phyloP scores from a whole-genome alignment of 2,797 vertebrate genomes.

The Chelidonichthys spinosus region DNA sequence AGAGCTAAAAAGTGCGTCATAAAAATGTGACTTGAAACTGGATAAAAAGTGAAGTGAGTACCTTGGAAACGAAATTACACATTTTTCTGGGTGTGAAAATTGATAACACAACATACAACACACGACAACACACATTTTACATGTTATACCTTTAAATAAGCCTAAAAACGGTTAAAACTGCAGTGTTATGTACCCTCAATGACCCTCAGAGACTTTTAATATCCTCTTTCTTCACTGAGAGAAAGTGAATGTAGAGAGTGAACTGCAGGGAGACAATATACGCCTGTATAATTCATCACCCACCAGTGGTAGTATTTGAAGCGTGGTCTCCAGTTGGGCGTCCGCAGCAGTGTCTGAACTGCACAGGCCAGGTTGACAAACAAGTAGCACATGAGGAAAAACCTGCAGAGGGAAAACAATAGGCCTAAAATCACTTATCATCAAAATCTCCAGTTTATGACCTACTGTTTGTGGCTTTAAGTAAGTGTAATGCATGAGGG shows the following conservation, averaged over 20 bases:
- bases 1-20: not conserved
- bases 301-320: slow-evolving; percentile 96
- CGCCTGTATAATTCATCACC: slow-evolving; percentile 19
- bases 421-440: not conserved
- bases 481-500: slow-evolving; percentile 3
- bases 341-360: slow-evolving; percentile 92
- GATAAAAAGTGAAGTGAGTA: not conserved
- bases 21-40: not conserved
- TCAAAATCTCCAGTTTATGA: slow-evolving; percentile 40
- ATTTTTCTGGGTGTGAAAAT: not conserved
- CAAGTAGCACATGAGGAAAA: slow-evolving; percentile 98
- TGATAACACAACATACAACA: too few relatives aligned
- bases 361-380: slow-evolving; percentile 98
- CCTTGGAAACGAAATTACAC: not conserved
- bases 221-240: not conserved
- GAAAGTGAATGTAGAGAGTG: not conserved
- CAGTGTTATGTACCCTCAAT: not conserved
- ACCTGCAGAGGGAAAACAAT: slow-evolving; percentile 81
- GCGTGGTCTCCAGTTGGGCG: slow-evolving; percentile 96
- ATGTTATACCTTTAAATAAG: not conserved
- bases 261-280: not conserved
- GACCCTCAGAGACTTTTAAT: not conserved
- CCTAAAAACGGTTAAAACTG: not conserved
- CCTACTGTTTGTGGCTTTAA: slow-evolving; percentile 17
- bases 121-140: not conserved